A percentile compares a stretch with the other conserved stretches of the same genome.
Conservation (phyloP, 2,888 invertebrate species). For the Xylocampa areola region DNA sequence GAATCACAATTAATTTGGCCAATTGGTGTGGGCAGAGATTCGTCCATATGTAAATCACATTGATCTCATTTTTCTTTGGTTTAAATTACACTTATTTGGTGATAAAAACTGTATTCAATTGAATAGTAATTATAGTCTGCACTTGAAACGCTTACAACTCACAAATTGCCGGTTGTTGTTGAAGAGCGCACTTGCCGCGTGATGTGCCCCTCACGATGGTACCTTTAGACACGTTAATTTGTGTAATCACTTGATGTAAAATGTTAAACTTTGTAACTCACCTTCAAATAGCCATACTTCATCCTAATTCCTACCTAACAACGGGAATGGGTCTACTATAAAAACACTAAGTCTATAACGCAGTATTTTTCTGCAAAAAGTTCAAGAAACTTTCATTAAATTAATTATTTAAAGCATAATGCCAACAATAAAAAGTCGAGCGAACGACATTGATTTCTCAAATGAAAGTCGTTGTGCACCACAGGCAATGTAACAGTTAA, state of each 20-base stretch:
- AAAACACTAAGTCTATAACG: no score
- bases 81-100: constrained; percentile 31
- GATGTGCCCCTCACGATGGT: constrained; percentile 71
- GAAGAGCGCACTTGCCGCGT: constrained; percentile 61
- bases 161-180: constrained; percentile 72
- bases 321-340: constrained; percentile 16
- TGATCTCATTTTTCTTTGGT: not conserved
- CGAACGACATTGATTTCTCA: constrained; percentile 68
- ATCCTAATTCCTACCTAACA: constrained; percentile 42
- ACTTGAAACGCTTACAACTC: constrained; percentile 62
- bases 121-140: constrained; percentile 69
- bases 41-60: no score
- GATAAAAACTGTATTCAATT: constrained; percentile 68
- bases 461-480: constrained; percentile 68
- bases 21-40: no score
- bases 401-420: constrained; percentile 37
- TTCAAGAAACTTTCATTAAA: constrained; percentile 29
- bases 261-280: constrained; percentile 55
- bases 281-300: constrained; percentile 39
- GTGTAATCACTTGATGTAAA: constrained; percentile 69
- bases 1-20: no score
- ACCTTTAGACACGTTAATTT: constrained; percentile 77
- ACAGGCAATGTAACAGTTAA: constrained; percentile 59
- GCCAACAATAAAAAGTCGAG: constrained; percentile 55
- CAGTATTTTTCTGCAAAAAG: constrained; percentile 39